Evolutionary conservation across 2,888 invertebrate species (phyloP), one percentile per base, ranked within the genome.

Genomic region (Spatulosminthurus flaviceps): DNA sequence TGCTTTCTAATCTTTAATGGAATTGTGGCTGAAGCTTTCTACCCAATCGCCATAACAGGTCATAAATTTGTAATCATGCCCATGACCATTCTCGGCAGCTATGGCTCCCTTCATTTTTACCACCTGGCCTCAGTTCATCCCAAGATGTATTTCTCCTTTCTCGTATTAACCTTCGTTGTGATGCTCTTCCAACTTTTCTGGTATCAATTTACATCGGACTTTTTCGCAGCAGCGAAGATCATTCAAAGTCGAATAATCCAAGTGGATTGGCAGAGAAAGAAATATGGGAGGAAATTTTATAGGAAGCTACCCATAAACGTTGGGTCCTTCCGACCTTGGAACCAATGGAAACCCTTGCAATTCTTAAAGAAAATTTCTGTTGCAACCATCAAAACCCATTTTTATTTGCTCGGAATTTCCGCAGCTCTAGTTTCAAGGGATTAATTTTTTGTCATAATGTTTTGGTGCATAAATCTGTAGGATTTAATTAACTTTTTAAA

Each of bases 361-460:
- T 78, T 78, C 34, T 29, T 78, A 9, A 70, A 61, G 22, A 78
- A 70, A 19, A 41, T 78, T 1, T 21, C 60, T 7, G 41, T 71
- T 0, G 26, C 61, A 1, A 71, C 26, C 11, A 71, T 78, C 13
- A 78, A 78, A 61, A 60, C 71, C 0, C 71, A 78, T 29, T 70
- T 78, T 29, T 78, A 78, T 29, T 34, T 75, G 9, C 77, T 69
- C 7, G 60, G 77, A 19, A n/a, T 51, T n/a, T 51, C 51, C 4
- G 51, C 51, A 19, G n/a, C n/a, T n/a, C n/a, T n/a, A n/a, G n/a
- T n/a, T n/a, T n/a, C n/a, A n/a, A n/a, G n/a, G n/a, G n/a, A n/a
- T n/a, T n/a, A n/a, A n/a, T n/a, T n/a, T n/a, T n/a, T n/a, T n/a
- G n/a, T n/a, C n/a, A n/a, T n/a, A n/a, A n/a, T n/a, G n/a, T n/a